phyloP scores from a whole-genome alignment of 1,140 invertebrate species.

The Aphelinus atriplicis region DNA sequence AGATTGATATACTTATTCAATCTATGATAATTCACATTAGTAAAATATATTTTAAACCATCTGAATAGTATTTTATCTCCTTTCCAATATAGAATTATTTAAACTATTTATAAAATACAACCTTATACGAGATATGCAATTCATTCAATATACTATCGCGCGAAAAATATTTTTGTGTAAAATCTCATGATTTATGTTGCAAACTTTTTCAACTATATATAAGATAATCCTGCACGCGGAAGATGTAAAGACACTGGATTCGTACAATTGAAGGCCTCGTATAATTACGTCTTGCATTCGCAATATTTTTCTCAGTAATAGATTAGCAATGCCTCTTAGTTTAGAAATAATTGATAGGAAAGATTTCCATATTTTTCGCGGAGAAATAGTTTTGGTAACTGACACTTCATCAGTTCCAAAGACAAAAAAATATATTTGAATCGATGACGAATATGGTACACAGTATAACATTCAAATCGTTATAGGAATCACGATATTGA shows the following conservation, averaged over 20 bases:
- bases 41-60: neutral
- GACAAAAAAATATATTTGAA: no score
- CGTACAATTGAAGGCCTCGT: conserved; percentile 36
- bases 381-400: no score
- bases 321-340: no score
- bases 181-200: conserved; percentile 1
- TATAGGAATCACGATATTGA: no score
- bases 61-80: conserved; percentile 11
- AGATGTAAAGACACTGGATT: conserved; percentile 24
- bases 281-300: conserved; percentile 5
- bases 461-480: no score
- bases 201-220: conserved; percentile 17
- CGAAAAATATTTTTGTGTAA: neutral
- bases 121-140: conserved; percentile 36
- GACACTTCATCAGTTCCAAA: no score
- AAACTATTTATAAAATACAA: conserved; percentile 39
- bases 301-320: no score
- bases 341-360: no score
- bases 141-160: conserved; percentile 20
- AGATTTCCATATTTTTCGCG: no score
- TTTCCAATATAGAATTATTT: conserved; percentile 2
- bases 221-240: conserved; percentile 26
- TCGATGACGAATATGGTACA: no score
- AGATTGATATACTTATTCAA: no score
- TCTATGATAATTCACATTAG: no score